Evolutionary conservation across 2,888 invertebrate genomes (phyloP), one percentile per base, ranked within the genome.

Genomic region (Amiota minor): DNA sequence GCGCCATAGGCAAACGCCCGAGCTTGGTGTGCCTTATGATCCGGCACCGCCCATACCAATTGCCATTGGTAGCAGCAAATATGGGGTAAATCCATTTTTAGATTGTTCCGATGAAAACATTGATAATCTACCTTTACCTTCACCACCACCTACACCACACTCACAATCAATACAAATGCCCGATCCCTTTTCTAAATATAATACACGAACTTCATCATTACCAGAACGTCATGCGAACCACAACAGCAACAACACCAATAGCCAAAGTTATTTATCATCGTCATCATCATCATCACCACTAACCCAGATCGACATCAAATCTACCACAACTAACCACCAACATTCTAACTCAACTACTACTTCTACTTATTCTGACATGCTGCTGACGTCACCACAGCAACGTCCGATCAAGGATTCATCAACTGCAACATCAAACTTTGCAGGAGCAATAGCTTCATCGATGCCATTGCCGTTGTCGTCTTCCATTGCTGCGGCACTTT

Each of bases 31-130:
- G 0, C 88, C 88, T 1, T 72, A 77, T 55, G 87, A 84, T 20
- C 80, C 76, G 35, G 87, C 88, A 3, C 88, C 87, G 53, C 83
- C 86, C 35, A 79, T 84, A 61, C 88, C 83, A 45, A 79, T 74
- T 59, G 75, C 73, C 23, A 75, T 12, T 10, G 10, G 45, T n/a
- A 61, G 78, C 70, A 74, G 76, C 77, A 81, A 80, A 80, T 83
- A 82, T 81, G 83, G 86, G 89, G 89, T 89, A 89, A 89, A 89
- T 85, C 86, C 88, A 78, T 86, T 88, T 83, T 80, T 88, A 79
- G 88, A 89, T 87, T 80, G 77, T 78, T 82, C 75, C 77, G 86
- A 86, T 75, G 82, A 82, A 77, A 83, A 80, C 81, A 81, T 85
- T 79, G 86, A 86, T 79, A 87, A 82, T 79, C 80, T 83, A 79